A percentile compares a stretch with the other conserved stretches of the same genome.
These are phyloP conservation scores for Anagrus nilaparvatae DNA, from an alignment of 1,140 invertebrate species.

Conservation along the genomic window DNA sequence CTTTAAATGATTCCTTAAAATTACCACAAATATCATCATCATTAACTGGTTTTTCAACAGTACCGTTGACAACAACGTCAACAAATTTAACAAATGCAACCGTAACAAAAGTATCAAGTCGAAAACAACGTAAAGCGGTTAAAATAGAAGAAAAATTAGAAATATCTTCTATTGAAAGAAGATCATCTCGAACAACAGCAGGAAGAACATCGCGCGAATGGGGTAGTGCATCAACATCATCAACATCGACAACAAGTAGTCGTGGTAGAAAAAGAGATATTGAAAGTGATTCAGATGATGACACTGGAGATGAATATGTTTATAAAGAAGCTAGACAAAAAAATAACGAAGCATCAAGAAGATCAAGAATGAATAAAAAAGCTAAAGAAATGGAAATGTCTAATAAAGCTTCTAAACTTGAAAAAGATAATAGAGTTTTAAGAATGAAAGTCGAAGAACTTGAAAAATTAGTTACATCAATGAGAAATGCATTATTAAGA, in stretches of 20 bases:
- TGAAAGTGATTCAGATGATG: conserved; percentile 28
- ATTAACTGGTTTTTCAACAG: too few relatives aligned
- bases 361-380: conserved; percentile 61
- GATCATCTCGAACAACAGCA: neutral
- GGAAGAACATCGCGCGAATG: neutral
- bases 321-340: conserved; percentile 59
- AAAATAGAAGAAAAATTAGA: too few relatives aligned
- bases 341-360: conserved; percentile 66
- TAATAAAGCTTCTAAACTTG: conserved; percentile 28
- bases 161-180: neutral
- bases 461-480: conserved; percentile 39
- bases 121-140: too few relatives aligned
- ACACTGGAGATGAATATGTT: conserved; percentile 23
- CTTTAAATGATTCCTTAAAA: too few relatives aligned
- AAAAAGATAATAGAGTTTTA: conserved; percentile 38
- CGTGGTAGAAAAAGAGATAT: conserved; percentile 17
- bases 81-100: too few relatives aligned
- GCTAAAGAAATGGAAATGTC: conserved; percentile 48
- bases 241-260: neutral
- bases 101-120: too few relatives aligned
- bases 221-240: neutral
- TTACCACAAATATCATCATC: too few relatives aligned
- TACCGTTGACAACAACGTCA: too few relatives aligned
- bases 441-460: conserved; percentile 42
- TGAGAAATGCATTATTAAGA: conserved; percentile 37